These are phyloP conservation scores for Leuciscus waleckii DNA, from an alignment of 2,797 vertebrate genomes.

Conservation along the genomic window DNA sequence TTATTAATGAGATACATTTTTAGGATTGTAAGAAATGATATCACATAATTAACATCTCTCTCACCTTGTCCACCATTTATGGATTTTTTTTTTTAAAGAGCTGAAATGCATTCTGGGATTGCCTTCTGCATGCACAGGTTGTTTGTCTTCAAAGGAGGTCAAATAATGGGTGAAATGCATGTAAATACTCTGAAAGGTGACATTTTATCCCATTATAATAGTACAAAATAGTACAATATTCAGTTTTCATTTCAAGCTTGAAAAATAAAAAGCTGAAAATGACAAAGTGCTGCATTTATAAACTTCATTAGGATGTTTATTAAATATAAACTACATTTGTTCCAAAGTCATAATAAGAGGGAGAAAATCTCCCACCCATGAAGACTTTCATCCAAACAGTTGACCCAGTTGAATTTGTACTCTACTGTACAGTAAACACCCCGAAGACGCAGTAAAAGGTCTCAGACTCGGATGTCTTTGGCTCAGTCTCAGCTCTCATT, in stretches of 20 bases:
- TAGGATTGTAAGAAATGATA: neutral
- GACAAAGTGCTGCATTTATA: neutral
- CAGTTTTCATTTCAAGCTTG: neutral
- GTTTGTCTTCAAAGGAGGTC: conserved; percentile 9
- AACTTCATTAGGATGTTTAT: too few species aligned
- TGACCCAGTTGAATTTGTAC: neutral
- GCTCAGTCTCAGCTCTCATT: conserved; percentile 1
- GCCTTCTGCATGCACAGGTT: neutral
- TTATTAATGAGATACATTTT: neutral
- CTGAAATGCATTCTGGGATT: neutral
- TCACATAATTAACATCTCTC: neutral
- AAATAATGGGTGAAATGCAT: neutral
- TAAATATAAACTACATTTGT: neutral
- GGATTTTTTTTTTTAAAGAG: neutral
- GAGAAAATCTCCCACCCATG: neutral
- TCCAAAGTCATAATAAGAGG: conserved; percentile 23
- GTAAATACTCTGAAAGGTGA: conserved; percentile 3
- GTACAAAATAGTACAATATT: neutral
- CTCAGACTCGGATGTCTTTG: neutral
- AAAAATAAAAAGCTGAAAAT: conserved; percentile 7
- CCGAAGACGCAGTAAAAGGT: conserved; percentile 6
- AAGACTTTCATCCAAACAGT: conserved; percentile 4
- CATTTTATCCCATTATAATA: neutral
- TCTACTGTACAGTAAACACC: neutral
- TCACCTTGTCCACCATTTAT: neutral